These are phyloP conservation scores for Felis chaus DNA, from an alignment of 2,113 vertebrate species.

Conservation along the genomic window DNA sequence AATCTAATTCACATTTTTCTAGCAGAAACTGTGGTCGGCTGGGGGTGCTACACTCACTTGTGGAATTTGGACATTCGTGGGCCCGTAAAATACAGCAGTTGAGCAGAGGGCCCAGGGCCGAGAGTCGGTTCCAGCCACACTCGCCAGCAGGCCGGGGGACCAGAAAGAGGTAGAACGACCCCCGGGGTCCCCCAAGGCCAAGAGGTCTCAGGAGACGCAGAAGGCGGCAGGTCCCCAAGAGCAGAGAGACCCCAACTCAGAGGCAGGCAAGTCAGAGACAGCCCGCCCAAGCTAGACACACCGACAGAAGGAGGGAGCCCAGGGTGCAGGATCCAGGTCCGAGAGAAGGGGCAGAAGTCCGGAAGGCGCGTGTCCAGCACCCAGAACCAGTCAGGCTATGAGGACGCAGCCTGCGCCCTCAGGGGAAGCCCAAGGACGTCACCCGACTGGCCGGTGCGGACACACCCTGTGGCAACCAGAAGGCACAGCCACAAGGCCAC, in stretches of 20 bases:
- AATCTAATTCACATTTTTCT: rapidly evolving
- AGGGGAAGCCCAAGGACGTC: rapidly evolving
- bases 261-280: not conserved
- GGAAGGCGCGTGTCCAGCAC: rapidly evolving
- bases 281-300: not conserved
- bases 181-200: too few relatives aligned
- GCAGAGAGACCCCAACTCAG: not conserved
- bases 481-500: rapidly evolving
- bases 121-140: not conserved
- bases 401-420: rapidly evolving
- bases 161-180: too few relatives aligned
- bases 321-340: too few relatives aligned
- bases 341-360: not conserved
- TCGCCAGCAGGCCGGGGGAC: not conserved
- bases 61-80: rapidly evolving
- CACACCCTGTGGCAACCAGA: not conserved
- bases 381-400: rapidly evolving
- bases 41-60: rapidly evolving
- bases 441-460: not conserved
- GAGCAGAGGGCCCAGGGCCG: rapidly evolving
- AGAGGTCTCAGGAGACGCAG: not conserved
- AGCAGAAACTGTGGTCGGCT: rapidly evolving
- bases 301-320: not conserved
- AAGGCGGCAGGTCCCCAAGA: not conserved
- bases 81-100: rapidly evolving